Conservation (phyloP, 2,113 vertebrate genomes). For the Caloenas nicobarica region DNA sequence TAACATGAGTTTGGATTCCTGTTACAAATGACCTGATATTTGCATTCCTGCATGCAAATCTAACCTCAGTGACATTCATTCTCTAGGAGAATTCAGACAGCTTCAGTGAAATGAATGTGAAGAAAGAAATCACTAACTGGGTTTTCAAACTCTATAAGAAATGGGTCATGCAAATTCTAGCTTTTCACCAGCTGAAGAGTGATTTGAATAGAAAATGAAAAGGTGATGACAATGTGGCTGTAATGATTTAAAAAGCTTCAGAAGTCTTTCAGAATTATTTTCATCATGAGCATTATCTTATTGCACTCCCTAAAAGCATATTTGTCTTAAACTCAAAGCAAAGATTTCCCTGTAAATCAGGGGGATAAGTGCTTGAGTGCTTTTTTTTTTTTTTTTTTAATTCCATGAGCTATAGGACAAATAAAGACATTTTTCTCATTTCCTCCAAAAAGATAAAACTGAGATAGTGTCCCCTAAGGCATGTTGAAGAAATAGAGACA, state of each 20-base stretch:
- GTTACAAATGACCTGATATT: neutral
- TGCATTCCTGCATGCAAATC: neutral
- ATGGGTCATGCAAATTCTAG: slow-evolving; percentile 26
- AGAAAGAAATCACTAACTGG: neutral
- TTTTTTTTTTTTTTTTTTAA: neutral
- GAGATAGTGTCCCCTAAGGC: slow-evolving; percentile 31
- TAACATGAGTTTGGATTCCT: neutral
- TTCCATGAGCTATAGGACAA: slow-evolving; percentile 15
- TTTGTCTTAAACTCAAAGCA: slow-evolving; percentile 27
- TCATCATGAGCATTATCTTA: neutral
- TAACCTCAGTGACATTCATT: neutral
- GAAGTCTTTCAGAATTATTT: neutral
- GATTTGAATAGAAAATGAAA: slow-evolving; percentile 30
- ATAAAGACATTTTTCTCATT: slow-evolving; percentile 55
- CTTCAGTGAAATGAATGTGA: neutral
- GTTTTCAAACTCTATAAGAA: neutral
- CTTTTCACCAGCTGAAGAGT: neutral
- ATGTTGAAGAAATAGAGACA: slow-evolving; percentile 38
- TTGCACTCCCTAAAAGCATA: neutral
- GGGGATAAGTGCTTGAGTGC: neutral
- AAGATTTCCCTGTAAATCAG: neutral
- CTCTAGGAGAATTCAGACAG: neutral
- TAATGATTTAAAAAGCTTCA: slow-evolving; percentile 16
- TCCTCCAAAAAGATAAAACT: slow-evolving; percentile 40
- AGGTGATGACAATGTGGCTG: neutral